These are phyloP conservation scores for Poecilobothrus nobilitatus DNA, from an alignment of 2,888 invertebrate genomes.

Conservation along the genomic window DNA sequence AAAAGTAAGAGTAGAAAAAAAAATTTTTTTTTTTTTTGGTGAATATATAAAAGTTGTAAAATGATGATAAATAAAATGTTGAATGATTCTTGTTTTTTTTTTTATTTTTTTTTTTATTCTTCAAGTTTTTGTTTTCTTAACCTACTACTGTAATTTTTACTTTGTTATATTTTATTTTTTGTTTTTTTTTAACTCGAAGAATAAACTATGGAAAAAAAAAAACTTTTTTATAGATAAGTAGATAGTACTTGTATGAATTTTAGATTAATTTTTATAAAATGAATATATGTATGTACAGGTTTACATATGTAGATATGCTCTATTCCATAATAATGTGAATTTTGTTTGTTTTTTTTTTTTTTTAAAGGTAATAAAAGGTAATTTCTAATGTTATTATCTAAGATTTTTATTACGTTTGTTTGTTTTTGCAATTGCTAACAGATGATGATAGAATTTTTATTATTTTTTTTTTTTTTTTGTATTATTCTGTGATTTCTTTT, in stretches of 20 bases:
- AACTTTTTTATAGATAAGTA: neutral
- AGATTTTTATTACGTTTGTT: neutral
- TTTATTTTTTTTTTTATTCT: neutral
- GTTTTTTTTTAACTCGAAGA: too few species aligned
- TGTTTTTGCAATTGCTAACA: too few species aligned
- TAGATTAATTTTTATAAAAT: neutral
- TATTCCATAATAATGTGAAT: neutral
- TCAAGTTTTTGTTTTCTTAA: neutral
- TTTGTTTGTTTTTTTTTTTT: neutral
- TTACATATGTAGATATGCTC: neutral
- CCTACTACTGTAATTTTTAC: neutral
- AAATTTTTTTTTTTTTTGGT: neutral
- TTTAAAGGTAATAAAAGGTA: neutral
- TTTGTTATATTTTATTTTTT: neutral
- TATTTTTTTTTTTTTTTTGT: too few species aligned
- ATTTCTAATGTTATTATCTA: constrained; percentile 1
- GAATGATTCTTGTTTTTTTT: neutral
- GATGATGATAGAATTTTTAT: too few species aligned
- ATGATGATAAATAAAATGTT: neutral
- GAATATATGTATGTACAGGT: too few species aligned
- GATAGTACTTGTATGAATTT: neutral
- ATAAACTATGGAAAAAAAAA: neutral
- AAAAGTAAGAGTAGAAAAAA: too few species aligned
- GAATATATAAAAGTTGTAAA: neutral
- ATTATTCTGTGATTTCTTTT: too few species aligned